Evolutionary conservation across 1,140 invertebrate genomes (phyloP), one percentile per base, ranked within the genome.

Genomic region (Lycorma delicatula): DNA sequence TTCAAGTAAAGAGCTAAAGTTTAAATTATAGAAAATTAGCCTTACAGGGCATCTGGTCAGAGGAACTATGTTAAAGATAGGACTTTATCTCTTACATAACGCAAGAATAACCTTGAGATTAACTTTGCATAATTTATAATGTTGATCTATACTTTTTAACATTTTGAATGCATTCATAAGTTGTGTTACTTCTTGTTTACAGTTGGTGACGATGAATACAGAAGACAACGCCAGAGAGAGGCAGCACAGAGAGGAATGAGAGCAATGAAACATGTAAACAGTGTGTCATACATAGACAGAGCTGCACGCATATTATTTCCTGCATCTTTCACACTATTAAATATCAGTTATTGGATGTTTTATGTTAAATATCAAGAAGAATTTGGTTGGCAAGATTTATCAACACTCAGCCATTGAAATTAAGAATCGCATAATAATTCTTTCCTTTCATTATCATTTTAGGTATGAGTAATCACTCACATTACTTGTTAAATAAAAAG

Each of bases 281-380:
- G 88, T 66, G 90, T 93, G 11, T 92, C 89, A 1, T 76, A 83
- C 69, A 93, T 96, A 57, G 93, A 97, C 72, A 80, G 83, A 64
- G 80, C 89, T 0, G 88, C 92, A 0, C 77, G 92, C 27, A 74
- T 94, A 49, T 71, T 92, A 16, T 97, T 97, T 70, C 93, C 93
- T 1, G 79, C 87, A 2, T 89, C 89, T 1, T 95, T 94, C 68
- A 79, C 81, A 0, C 71, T 91, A 0, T 83, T 94, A 38, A 94
- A 93, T 67, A 68, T 94, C 22, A 82, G 86, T 67, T 96, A 95
- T 71, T 96, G 91, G 91, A 74, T 90, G 58, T 75, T 84, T 34
- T 92, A 91, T 71, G 81, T 84, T 11, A 79, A 79, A 52, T 82
- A 80, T 56, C 82, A 83, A 64, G 81, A 84, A 60, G 79, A 85